A percentile compares a stretch with the other conserved stretches of the same genome.
phyloP scores from a whole-genome alignment of 2,888 invertebrate genomes.

The Celastrina argiolus region DNA sequence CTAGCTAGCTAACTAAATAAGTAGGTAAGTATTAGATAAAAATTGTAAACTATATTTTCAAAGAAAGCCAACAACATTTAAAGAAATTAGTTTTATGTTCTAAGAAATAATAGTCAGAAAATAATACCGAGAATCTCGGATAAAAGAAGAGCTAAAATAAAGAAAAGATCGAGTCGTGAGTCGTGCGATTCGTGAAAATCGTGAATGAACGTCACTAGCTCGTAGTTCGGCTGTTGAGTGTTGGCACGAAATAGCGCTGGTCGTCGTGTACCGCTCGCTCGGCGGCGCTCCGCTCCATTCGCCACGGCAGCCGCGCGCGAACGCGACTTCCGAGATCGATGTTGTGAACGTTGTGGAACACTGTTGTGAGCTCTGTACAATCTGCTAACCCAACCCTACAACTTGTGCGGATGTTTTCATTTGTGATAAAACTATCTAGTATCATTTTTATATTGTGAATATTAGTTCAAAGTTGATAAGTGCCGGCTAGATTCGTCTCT shows the following conservation, averaged over 20 bases:
- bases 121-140: background rate
- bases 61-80: too few relatives aligned
- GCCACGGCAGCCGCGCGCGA: constrained; percentile 42
- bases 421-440: constrained; percentile 38
- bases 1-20: too few relatives aligned
- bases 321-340: constrained; percentile 55
- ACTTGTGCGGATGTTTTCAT: constrained; percentile 55
- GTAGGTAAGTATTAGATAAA: too few relatives aligned
- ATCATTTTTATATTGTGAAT: constrained; percentile 38
- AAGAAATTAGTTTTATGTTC: too few relatives aligned
- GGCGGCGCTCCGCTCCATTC: constrained; percentile 42
- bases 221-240: constrained; percentile 23
- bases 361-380: constrained; percentile 52
- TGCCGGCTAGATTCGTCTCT: constrained; percentile 40
- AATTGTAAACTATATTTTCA: too few relatives aligned
- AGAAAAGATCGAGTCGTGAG: constrained; percentile 32
- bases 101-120: background rate
- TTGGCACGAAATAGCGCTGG: constrained; percentile 35
- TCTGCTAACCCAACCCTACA: constrained; percentile 49
- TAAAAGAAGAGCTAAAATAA: background rate
- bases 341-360: constrained; percentile 48
- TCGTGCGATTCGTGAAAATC: constrained; percentile 29
- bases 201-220: constrained; percentile 36
- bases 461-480: constrained; percentile 39
- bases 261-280: constrained; percentile 22